Base-by-base conservation (phyloP, 1,140 invertebrate species). In the Chionoecetes opilio region DNA sequence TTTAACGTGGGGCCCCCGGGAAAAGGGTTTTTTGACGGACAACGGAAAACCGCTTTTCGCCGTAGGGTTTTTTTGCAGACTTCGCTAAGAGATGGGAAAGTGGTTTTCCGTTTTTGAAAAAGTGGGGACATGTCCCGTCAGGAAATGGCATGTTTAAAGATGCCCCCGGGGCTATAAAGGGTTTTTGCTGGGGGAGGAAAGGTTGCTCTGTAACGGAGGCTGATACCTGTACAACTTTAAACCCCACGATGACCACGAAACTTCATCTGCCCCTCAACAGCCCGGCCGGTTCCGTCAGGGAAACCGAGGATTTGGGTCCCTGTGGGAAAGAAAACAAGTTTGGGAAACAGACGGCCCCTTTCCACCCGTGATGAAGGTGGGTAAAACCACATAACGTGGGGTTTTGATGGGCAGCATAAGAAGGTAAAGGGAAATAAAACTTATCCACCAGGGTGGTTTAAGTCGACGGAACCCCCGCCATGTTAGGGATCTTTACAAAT, bases 181-280 rank as follows among this genome's bases (percentile, higher is more conserved):
- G 53, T 9, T 63, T 75, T n/a, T 17, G 21, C 75, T n/a, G n/a
- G n/a, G 46, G 26, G 35, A 91, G 90, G 46, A 91, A 91, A 32
- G 38, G 90, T 53, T 91, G 90, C 75, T 91, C 90, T 53, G n/a
- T n/a, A n/a, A n/a, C n/a, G n/a, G 90, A 63, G 21, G 37, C 41
- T 9, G 32, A 17, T 63, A 91, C 38, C 32, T 91, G 63, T 91
- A 75, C 90, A 91, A 32, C 32, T 26, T 91, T 17, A 53, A n/a
- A 32, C 3, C 38, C 14, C 17, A 38, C 11, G 87, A 37, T 37
- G 87, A 41, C 32, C 17, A n/a, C n/a, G n/a, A n/a, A n/a, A n/a
- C n/a, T n/a, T n/a, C n/a, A n/a, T n/a, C n/a, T n/a, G n/a, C n/a
- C 8, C 21, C 14, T 34, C 1, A 14, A 21, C 35, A 14, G 2